Evolutionary conservation across 2,797 vertebrate species (phyloP), one percentile per base, ranked within the genome.

Genomic region (Sebastes umbrosus): DNA sequence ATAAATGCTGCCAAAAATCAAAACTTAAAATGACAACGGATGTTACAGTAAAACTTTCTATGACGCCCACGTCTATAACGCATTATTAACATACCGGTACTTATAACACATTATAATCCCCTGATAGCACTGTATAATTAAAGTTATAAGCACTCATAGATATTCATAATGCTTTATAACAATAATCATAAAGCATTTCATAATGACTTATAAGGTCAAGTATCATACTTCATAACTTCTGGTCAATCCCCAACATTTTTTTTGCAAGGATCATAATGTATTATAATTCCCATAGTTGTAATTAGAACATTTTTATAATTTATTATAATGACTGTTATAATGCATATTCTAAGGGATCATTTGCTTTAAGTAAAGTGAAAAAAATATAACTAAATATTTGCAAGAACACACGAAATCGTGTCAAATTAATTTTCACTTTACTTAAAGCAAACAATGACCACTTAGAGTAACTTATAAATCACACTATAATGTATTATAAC

Each of bases 1-100:
- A 78, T 67, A 71, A 84, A 81, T 72, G 75, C 29, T 82, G 69
- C 34, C 36, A 87, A 80, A 70, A 74, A 69, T 77, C 4, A 60
- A 67, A 80, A 65, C n/a, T 64, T 55, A 58, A 71, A 82, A 75
- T 68, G 50, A 84, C n/a, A 82, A 78, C 50, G 77, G 36, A 71
- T 34, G n/a, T 64, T 27, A 57, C 39, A 82, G 34, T 67, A 29
- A 82, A 34, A 36, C n/a, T 36, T 39, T 64, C 62, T 39, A 3
- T 6, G n/a, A 9, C 7, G 13, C 32, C 0, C 32, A 39, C 4
- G 1, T 64, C 32, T 64, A 64, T 14, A 24, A 65, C 2, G 0
- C 34, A 65, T 39, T 12, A 39, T 65, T 16, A 65, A 65, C 34
- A 14, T 64, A 4, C 3, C 46, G 20, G 46, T 52, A n/a, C 18